Conservation (phyloP, 2,888 invertebrate species). For the Nephrotoma guestfalica region DNA sequence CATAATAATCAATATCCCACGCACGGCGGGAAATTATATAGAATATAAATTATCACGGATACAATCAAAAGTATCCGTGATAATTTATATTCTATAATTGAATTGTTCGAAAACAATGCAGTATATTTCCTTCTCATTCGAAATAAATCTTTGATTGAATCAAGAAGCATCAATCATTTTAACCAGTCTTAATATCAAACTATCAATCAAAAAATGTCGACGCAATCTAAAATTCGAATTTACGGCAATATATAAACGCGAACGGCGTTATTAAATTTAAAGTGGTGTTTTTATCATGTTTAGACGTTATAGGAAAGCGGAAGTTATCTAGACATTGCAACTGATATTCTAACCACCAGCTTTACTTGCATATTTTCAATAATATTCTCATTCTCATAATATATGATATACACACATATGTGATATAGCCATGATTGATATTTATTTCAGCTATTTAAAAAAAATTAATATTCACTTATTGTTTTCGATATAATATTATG, state of each 20-base stretch:
- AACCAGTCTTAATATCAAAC: neutral
- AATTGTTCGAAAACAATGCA: neutral
- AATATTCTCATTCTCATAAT: neutral
- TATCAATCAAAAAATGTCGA: neutral
- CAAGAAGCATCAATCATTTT: neutral
- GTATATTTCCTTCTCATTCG: neutral
- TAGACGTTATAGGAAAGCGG: neutral
- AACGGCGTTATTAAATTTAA: neutral
- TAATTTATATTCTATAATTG: neutral
- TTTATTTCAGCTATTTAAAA: neutral
- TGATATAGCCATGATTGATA: neutral
- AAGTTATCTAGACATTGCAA: neutral
- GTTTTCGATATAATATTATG: neutral
- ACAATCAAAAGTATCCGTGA: neutral
- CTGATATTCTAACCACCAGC: neutral
- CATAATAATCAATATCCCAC: neutral
- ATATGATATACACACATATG: neutral
- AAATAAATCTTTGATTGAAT: neutral
- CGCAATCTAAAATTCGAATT: neutral
- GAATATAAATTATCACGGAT: too few species aligned
- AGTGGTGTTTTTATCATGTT: neutral
- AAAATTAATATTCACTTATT: neutral
- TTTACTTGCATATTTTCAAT: neutral
- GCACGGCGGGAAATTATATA: too few species aligned
- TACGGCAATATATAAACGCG: neutral